These are phyloP conservation scores for Phacellophora camtschatica DNA, from an alignment of 30 jellyfish, hydroid and myxozoan species.

Conservation along the genomic window DNA sequence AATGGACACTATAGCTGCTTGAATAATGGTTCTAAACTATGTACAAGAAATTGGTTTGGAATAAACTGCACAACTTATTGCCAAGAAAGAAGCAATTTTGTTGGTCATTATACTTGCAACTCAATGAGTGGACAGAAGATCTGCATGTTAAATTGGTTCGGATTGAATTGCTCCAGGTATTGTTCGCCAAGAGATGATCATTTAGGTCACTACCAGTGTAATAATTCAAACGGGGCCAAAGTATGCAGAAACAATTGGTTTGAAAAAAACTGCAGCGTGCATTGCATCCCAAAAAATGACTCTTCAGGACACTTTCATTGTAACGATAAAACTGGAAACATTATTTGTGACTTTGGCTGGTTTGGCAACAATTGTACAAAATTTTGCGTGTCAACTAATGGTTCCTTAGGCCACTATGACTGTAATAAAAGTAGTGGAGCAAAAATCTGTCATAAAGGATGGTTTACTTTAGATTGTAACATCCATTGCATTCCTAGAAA, in stretches of 20 bases:
- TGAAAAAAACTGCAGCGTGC: slow-evolving; percentile 27
- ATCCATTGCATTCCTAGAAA: neutral
- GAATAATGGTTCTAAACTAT: slow-evolving; percentile 29
- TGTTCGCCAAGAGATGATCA: slow-evolving; percentile 36
- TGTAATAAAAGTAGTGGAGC: neutral
- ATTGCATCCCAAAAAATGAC: slow-evolving; percentile 35
- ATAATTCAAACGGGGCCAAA: slow-evolving; percentile 23
- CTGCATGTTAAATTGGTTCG: slow-evolving; percentile 30
- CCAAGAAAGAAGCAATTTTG: neutral
- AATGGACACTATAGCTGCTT: neutral
- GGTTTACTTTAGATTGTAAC: neutral
- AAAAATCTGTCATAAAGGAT: neutral
- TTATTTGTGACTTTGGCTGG: neutral
- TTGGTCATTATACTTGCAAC: slow-evolving; percentile 8
- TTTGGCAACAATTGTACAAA: slow-evolving; percentile 9
- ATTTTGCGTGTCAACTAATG: neutral
- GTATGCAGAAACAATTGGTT: slow-evolving; percentile 40
- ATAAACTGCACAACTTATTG: neutral
- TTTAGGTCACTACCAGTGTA: slow-evolving; percentile 51
- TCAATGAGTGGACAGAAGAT: slow-evolving; percentile 1
- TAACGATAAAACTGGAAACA: slow-evolving; percentile 13
- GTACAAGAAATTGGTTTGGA: slow-evolving; percentile 48
- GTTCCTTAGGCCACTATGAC: neutral
- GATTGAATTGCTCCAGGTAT: neutral
- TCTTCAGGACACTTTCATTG: slow-evolving; percentile 41